Percentiles rank a stretch among this genome's conserved stretches.
phyloP scores from a whole-genome alignment of 2,797 vertebrate genomes.

The Labroides dimidiatus region DNA sequence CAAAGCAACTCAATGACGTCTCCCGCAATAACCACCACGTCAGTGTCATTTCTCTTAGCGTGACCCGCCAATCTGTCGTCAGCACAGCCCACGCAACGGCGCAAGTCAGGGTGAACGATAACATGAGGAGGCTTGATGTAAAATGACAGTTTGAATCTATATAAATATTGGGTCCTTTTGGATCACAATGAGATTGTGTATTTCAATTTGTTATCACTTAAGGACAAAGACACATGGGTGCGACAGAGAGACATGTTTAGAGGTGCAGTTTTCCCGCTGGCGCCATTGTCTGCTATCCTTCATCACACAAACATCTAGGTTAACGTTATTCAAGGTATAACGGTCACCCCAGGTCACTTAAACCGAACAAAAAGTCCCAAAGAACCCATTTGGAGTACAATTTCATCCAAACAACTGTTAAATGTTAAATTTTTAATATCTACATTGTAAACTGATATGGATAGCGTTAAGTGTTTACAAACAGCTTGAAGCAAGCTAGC shows the following conservation, averaged over 20 bases:
- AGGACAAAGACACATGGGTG: constrained; percentile 12
- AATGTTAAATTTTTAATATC: too few species aligned
- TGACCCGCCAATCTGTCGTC: neutral
- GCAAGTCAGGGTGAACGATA: neutral
- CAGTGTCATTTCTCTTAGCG: neutral
- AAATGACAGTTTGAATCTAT: neutral
- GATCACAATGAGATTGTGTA: too few species aligned
- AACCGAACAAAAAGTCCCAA: fast-evolving
- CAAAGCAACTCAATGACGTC: constrained; percentile 36
- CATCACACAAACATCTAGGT: constrained; percentile 2
- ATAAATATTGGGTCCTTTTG: too few species aligned
- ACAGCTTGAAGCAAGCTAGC: constrained; percentile 12
- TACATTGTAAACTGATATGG: fast-evolving
- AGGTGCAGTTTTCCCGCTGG: constrained; percentile 17
- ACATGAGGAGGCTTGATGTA: neutral
- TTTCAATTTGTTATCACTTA: too few species aligned
- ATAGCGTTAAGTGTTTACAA: constrained; percentile 56
- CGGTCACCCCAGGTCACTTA: neutral
- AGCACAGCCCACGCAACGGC: constrained; percentile 12
- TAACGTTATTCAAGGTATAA: neutral
- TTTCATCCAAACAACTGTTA: too few species aligned
- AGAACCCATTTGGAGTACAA: too few species aligned
- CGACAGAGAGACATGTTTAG: neutral
- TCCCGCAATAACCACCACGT: neutral
- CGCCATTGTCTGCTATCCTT: neutral